These are phyloP conservation scores for Limnephilus auricula DNA, from an alignment of 2,888 invertebrate genomes.

Conservation along the genomic window DNA sequence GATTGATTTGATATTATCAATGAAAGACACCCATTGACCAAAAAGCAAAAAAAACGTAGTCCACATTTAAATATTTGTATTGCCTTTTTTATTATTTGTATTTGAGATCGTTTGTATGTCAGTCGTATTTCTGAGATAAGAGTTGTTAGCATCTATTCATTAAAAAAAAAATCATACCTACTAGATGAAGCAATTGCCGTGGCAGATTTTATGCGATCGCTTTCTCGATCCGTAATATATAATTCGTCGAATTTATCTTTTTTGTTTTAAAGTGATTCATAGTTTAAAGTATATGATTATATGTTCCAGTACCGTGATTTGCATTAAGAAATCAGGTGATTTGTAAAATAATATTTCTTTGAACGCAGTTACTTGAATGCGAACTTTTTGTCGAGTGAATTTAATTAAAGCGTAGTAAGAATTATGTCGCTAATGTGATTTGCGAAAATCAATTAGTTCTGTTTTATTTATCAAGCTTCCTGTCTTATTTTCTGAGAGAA, in stretches of 20 bases:
- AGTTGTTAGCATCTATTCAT: background rate
- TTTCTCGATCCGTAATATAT: background rate
- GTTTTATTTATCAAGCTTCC: background rate
- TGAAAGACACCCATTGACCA: background rate
- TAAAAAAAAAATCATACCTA: background rate
- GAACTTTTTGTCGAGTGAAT: background rate
- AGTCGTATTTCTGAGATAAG: background rate
- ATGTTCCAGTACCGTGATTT: background rate
- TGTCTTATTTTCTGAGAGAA: no score
- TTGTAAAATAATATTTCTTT: background rate
- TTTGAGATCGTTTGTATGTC: background rate
- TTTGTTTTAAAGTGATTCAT: constrained; percentile 2
- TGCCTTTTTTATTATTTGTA: background rate
- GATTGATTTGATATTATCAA: background rate
- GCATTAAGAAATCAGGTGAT: background rate
- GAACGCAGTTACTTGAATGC: background rate
- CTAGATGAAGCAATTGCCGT: background rate
- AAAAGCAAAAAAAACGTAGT: background rate
- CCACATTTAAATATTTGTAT: background rate
- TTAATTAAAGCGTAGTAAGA: background rate
- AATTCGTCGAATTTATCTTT: background rate
- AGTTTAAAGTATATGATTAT: background rate
- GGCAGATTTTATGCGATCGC: background rate
- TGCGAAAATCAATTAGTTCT: background rate
- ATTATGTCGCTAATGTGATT: background rate